These are phyloP conservation scores for Homalodisca vitripennis DNA, from an alignment of 1,140 invertebrate genomes.

Conservation along the genomic window DNA sequence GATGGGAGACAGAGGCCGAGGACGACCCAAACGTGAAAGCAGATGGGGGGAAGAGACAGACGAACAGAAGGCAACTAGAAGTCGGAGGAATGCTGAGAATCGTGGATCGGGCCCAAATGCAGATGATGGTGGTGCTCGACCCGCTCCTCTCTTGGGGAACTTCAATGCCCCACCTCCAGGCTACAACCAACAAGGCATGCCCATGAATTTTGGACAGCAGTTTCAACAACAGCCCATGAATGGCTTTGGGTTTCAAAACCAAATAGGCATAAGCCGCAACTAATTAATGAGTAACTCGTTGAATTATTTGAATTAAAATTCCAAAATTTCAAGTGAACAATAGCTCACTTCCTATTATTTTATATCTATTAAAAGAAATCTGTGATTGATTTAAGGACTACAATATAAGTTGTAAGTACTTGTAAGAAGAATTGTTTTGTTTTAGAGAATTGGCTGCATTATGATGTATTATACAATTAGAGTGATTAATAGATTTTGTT, in stretches of 20 bases:
- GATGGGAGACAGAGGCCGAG: background rate
- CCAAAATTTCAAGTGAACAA: too few species aligned
- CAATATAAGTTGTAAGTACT: too few species aligned
- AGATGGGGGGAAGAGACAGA: slow-evolving; percentile 17
- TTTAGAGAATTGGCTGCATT: too few species aligned
- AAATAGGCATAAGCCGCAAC: background rate
- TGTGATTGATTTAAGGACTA: too few species aligned
- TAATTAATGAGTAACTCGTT: too few species aligned
- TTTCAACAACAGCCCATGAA: background rate
- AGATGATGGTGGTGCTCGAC: background rate
- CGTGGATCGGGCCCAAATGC: background rate
- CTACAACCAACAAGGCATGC: slow-evolving; percentile 1
- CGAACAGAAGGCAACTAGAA: slow-evolving; percentile 1
- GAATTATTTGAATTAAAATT: too few species aligned
- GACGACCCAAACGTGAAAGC: background rate
- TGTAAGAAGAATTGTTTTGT: too few species aligned
- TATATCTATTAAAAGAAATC: too few species aligned
- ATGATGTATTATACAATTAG: too few species aligned
- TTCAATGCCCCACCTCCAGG: slow-evolving; percentile 14
- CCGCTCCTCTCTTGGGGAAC: slow-evolving; percentile 8
- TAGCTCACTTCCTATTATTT: too few species aligned
- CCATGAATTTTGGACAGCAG: background rate
- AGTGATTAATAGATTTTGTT: too few species aligned
- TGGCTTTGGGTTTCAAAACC: slow-evolving; percentile 7
- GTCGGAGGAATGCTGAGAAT: background rate